Evolutionary conservation across 64 coral and sea anemone genomes (phyloP).

Genomic region (Catalaphyllia jardinei): DNA sequence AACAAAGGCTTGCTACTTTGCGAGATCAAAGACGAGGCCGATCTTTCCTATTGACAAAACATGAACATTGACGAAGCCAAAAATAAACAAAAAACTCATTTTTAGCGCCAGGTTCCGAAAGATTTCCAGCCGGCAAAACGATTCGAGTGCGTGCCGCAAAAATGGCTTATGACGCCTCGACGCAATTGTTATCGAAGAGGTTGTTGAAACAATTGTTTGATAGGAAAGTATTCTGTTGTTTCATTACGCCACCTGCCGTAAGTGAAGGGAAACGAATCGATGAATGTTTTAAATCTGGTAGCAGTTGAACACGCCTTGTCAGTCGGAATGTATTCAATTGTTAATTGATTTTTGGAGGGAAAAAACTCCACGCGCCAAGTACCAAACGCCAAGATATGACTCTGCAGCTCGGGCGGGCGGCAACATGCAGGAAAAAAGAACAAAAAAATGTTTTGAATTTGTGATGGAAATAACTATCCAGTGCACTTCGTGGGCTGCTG

Average conservation of each 20-base stretch:
- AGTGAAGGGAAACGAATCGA: slow-evolving; percentile 32
- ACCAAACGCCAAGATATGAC: background rate
- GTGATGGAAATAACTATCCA: no score
- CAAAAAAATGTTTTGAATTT: no score
- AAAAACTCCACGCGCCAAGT: background rate
- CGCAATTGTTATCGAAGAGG: background rate
- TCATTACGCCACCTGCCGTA: slow-evolving; percentile 16
- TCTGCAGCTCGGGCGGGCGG: background rate
- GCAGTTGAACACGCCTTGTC: background rate
- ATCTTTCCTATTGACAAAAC: background rate
- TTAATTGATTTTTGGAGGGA: background rate
- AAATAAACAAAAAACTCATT: background rate
- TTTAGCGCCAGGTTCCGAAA: background rate
- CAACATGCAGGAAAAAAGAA: no score
- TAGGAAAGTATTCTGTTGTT: slow-evolving; percentile 10
- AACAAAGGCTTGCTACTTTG: slow-evolving; percentile 11
- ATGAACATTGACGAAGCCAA: background rate
- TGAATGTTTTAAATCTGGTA: background rate
- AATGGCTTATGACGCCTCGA: background rate
- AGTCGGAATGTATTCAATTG: no score
- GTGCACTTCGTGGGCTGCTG: no score
- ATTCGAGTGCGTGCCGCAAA: background rate
- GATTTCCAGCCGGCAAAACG: background rate
- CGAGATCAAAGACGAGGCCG: slow-evolving; percentile 5
- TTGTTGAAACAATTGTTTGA: slow-evolving; percentile 12